phyloP scores from a whole-genome alignment of 2,113 vertebrate genomes.

The Xyliphius kryptos region DNA sequence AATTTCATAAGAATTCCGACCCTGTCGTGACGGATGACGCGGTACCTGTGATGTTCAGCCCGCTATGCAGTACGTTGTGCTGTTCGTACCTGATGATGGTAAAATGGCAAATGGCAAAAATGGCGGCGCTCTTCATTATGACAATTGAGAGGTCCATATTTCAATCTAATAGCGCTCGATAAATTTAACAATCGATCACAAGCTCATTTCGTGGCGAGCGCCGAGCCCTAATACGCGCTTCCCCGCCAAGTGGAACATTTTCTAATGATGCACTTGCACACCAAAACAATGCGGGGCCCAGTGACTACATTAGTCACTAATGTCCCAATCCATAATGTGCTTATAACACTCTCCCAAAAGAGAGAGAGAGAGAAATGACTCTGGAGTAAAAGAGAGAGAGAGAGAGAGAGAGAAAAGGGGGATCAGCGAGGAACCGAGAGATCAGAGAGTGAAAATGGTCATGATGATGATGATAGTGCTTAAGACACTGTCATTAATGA shows the following conservation, averaged over 20 bases:
- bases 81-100: too few species aligned
- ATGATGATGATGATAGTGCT: constrained; percentile 65
- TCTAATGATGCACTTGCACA: constrained; percentile 79
- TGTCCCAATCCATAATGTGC: constrained; percentile 77
- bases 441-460: constrained; percentile 62
- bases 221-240: constrained; percentile 73
- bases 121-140: constrained; percentile 71
- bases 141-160: constrained; percentile 79
- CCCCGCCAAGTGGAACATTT: constrained; percentile 75
- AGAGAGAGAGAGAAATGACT: constrained; percentile 59
- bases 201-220: constrained; percentile 75
- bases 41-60: too few species aligned
- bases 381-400: constrained; percentile 49
- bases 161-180: constrained; percentile 77
- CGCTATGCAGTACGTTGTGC: too few species aligned
- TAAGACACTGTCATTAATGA: constrained; percentile 67
- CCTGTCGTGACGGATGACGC: too few species aligned
- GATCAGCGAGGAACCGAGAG: constrained; percentile 51
- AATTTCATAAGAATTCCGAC: too few species aligned
- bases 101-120: too few species aligned
- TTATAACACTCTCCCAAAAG: constrained; percentile 69
- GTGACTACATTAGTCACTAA: constrained; percentile 75
- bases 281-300: constrained; percentile 64
- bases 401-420: constrained; percentile 56
- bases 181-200: constrained; percentile 84